These are phyloP conservation scores for Bimastos eiseni DNA, from an alignment of 2,888 invertebrate species.

Conservation along the genomic window DNA sequence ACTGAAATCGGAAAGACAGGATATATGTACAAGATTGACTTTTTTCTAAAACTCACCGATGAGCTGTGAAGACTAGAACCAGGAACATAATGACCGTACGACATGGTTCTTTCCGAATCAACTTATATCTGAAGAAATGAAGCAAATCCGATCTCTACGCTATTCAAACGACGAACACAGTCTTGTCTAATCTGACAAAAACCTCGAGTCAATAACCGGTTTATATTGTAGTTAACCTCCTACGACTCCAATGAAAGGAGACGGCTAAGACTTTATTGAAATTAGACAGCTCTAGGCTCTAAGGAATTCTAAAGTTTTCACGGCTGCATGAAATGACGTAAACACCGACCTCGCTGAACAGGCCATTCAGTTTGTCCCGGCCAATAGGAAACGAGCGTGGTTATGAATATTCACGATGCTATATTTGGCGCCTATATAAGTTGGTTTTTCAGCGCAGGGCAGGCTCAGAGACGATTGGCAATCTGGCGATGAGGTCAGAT, in stretches of 20 bases:
- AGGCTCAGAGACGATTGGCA: not conserved
- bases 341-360: not conserved
- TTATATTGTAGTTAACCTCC: not conserved
- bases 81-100: not conserved
- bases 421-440: slow-evolving; percentile 13
- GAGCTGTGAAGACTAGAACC: not conserved
- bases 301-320: slow-evolving; percentile 13
- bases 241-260: not conserved
- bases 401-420: not conserved
- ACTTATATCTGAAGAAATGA: not conserved
- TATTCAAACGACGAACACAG: not conserved
- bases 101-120: not conserved
- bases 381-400: not conserved
- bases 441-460: not conserved
- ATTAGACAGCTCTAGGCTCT: slow-evolving; percentile 13
- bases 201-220: not conserved
- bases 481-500: not conserved
- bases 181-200: not conserved
- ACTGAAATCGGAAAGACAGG: not conserved
- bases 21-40: not conserved
- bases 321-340: slow-evolving; percentile 5
- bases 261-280: not conserved
- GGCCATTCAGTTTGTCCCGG: not conserved
- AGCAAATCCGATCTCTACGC: not conserved
- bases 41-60: not conserved